Evolutionary conservation across 2,797 vertebrate genomes (phyloP).

Genomic region (Mastacembelus armatus): DNA sequence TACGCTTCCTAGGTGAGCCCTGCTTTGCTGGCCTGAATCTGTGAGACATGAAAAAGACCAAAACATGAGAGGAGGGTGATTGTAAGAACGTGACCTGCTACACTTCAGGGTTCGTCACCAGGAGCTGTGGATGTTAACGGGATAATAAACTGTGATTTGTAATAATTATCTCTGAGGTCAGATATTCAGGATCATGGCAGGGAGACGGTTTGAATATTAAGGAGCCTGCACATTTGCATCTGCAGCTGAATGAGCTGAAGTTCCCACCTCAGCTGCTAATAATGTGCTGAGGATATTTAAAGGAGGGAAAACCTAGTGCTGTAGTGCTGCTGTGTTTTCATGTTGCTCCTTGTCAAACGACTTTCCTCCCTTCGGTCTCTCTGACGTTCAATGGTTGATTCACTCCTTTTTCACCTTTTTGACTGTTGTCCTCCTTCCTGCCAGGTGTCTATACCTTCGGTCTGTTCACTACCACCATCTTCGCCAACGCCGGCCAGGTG

Average conservation of each 20-base stretch:
- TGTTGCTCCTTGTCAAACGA: neutral
- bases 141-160: slow-evolving; percentile 40
- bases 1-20: slow-evolving; percentile 88
- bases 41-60: neutral
- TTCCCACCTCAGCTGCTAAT: slow-evolving; percentile 67
- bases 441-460: slow-evolving; percentile 92
- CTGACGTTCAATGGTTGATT: too few species aligned
- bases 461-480: slow-evolving; percentile 92
- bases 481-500: slow-evolving; percentile 91
- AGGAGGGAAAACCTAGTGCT: slow-evolving; percentile 20
- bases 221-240: slow-evolving; percentile 51
- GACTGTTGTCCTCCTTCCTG: too few species aligned
- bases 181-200: slow-evolving; percentile 36
- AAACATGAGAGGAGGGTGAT: slow-evolving; percentile 17
- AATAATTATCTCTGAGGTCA: slow-evolving; percentile 31
- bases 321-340: neutral
- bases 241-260: slow-evolving; percentile 44
- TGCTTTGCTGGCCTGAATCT: neutral
- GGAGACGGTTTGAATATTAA: slow-evolving; percentile 56
- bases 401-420: too few species aligned
- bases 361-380: neutral
- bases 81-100: slow-evolving; percentile 26
- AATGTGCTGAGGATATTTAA: slow-evolving; percentile 60
- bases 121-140: slow-evolving; percentile 43
- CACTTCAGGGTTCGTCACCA: neutral